phyloP scores from a whole-genome alignment of 37 sponge, comb jelly and placozoan genomes.

The Ephydatia muelleri region DNA sequence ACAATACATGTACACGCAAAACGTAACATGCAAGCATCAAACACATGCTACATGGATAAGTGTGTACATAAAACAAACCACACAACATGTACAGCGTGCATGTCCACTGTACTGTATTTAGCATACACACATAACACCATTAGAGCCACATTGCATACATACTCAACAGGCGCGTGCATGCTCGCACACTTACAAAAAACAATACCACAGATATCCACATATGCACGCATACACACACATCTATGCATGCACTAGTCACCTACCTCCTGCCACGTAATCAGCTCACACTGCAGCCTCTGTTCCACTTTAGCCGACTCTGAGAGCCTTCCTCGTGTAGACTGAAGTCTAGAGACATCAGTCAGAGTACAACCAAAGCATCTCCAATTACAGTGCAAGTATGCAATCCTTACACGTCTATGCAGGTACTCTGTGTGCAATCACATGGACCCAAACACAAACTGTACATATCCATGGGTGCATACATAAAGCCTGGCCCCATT shows the following conservation, averaged over 20 bases:
- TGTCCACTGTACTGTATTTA: too few relatives aligned
- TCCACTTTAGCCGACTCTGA: neutral
- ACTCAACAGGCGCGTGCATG: too few relatives aligned
- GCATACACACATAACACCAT: too few relatives aligned
- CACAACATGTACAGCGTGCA: neutral
- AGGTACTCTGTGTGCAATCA: too few relatives aligned
- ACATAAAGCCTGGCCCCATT: too few relatives aligned
- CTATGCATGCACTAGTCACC: neutral
- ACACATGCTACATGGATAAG: neutral
- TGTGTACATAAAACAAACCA: neutral
- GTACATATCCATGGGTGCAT: too few relatives aligned
- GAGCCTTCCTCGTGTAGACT: neutral
- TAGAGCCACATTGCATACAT: too few relatives aligned
- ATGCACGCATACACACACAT: neutral
- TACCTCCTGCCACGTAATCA: neutral
- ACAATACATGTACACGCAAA: too few relatives aligned
- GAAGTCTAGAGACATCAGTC: neutral
- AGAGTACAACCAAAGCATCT: neutral
- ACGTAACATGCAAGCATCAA: too few relatives aligned
- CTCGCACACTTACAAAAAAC: neutral
- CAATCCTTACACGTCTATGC: too few relatives aligned
- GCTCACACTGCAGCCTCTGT: neutral
- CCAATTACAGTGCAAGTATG: too few relatives aligned
- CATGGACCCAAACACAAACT: too few relatives aligned
- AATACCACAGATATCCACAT: neutral